Evolutionary conservation across 2,113 vertebrate species (phyloP).

Genomic region (Amphiprion percula): DNA sequence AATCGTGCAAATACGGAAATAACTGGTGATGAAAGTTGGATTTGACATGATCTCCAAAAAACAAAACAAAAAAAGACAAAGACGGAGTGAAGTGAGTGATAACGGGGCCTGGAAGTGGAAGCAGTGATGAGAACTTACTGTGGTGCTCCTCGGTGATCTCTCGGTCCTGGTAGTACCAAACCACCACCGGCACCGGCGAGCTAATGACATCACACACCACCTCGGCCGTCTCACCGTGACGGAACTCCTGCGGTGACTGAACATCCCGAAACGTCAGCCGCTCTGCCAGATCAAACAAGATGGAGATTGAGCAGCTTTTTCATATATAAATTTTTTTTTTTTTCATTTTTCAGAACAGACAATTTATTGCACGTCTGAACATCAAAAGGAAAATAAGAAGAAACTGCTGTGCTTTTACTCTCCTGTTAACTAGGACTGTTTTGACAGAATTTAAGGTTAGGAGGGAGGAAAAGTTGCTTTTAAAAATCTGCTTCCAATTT

Average conservation of each 20-base stretch:
- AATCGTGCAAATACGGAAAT: too few species aligned
- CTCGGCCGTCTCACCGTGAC: slow-evolving; percentile 93
- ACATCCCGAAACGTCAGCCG: slow-evolving; percentile 94
- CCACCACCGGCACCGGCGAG: slow-evolving; percentile 93
- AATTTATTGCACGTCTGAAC: slow-evolving; percentile 36
- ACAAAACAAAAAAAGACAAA: too few species aligned
- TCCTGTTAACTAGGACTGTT: background rate
- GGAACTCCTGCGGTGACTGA: slow-evolving; percentile 94
- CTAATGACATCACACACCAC: slow-evolving; percentile 94
- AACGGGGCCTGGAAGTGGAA: background rate
- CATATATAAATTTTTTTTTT: background rate
- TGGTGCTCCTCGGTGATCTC: slow-evolving; percentile 91
- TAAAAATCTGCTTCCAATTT: slow-evolving; percentile 24
- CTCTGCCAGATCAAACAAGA: slow-evolving; percentile 85
- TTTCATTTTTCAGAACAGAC: background rate
- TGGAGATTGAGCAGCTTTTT: slow-evolving; percentile 15
- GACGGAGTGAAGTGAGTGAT: too few species aligned
- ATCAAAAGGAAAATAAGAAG: slow-evolving; percentile 52
- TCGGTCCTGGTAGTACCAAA: slow-evolving; percentile 94
- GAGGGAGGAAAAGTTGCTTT: background rate
- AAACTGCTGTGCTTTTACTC: background rate
- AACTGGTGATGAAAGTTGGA: too few species aligned
- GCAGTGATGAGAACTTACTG: slow-evolving; percentile 86
- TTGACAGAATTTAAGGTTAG: background rate
- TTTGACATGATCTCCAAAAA: too few species aligned